A percentile compares a stretch with the other conserved stretches of the same genome.
Evolutionary conservation across 2,797 vertebrate species (phyloP).

Genomic region (Parambassis ranga): DNA sequence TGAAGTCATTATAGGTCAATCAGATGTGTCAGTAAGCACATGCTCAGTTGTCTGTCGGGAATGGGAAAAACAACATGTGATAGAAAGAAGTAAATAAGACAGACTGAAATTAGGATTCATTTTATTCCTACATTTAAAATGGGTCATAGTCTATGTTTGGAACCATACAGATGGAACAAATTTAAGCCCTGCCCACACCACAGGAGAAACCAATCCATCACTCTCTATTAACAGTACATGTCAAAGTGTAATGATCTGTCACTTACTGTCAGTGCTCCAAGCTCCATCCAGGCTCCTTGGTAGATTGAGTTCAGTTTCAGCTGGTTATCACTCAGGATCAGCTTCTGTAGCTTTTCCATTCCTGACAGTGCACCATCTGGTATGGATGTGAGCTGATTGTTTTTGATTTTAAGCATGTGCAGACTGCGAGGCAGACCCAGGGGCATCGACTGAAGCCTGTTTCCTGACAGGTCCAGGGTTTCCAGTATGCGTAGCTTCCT

Average conservation of each 20-base stretch:
- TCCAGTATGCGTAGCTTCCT: slow-evolving; percentile 90
- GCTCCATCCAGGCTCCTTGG: slow-evolving; percentile 90
- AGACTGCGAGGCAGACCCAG: slow-evolving; percentile 91
- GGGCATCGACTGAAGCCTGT: slow-evolving; percentile 84
- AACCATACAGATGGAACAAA: too few relatives aligned
- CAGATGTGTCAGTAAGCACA: too few relatives aligned
- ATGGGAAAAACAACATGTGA: too few relatives aligned
- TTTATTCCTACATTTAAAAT: too few relatives aligned
- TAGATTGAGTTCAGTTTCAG: slow-evolving; percentile 89
- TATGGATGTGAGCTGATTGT: slow-evolving; percentile 86
- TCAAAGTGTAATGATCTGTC: too few relatives aligned
- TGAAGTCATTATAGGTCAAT: not conserved
- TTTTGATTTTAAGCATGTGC: slow-evolving; percentile 87
- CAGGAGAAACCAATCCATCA: too few relatives aligned
- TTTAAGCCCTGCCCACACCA: too few relatives aligned
- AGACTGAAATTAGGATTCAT: too few relatives aligned
- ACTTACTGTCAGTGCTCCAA: slow-evolving; percentile 88
- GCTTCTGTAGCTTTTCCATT: slow-evolving; percentile 89
- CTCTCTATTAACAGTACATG: too few relatives aligned
- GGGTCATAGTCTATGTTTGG: too few relatives aligned
- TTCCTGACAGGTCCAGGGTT: slow-evolving; percentile 91
- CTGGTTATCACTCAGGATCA: slow-evolving; percentile 89
- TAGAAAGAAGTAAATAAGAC: too few relatives aligned
- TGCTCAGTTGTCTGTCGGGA: too few relatives aligned
- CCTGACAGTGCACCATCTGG: slow-evolving; percentile 85